Evolutionary conservation across 2,113 vertebrate genomes (phyloP).

Genomic region (Gobius niger): DNA sequence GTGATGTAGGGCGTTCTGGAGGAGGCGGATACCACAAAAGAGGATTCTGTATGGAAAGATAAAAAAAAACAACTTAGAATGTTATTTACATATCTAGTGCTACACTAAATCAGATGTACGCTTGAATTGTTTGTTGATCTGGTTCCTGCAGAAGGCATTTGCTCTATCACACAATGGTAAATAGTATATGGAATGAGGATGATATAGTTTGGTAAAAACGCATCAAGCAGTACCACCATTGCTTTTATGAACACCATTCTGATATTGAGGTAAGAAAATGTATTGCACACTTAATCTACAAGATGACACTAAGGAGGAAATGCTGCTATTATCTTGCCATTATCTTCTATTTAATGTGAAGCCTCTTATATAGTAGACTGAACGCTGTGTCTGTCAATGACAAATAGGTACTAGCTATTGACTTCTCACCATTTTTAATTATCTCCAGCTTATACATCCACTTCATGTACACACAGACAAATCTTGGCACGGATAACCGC

Average conservation of each 20-base stretch:
- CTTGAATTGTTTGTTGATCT: neutral
- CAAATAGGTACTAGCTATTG: neutral
- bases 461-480: neutral
- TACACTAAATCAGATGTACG: neutral
- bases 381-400: neutral
- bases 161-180: too few relatives aligned
- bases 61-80: constrained; percentile 12
- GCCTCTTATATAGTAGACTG: neutral
- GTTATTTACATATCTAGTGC: neutral
- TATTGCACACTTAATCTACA: neutral
- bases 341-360: neutral
- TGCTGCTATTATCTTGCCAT: neutral
- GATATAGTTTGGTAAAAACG: too few relatives aligned
- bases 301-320: neutral
- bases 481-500: neutral
- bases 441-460: neutral
- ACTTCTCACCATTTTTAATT: neutral
- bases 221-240: too few relatives aligned
- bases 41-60: constrained; percentile 79
- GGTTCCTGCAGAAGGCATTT: too few relatives aligned
- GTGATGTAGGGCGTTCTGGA: constrained; percentile 90
- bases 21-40: constrained; percentile 92
- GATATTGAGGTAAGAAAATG: too few relatives aligned
- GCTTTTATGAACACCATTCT: too few relatives aligned
- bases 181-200: too few relatives aligned